phyloP scores from a whole-genome alignment of 2,797 vertebrate species.

The Pseudocheirus occidentalis region DNA sequence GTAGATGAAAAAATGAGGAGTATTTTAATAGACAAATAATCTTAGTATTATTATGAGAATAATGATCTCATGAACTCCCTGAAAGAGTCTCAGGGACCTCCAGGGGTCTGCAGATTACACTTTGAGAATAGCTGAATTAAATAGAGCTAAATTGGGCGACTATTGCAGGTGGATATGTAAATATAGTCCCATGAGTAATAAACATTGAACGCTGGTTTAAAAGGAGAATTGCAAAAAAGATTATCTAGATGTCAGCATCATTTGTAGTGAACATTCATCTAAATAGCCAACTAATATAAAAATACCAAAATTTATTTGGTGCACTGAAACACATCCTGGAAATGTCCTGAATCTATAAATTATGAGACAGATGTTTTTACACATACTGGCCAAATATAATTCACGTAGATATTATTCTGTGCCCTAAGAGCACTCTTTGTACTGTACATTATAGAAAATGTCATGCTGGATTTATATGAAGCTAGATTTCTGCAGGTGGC shows the following conservation, averaged over 20 bases:
- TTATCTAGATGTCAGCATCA: conserved; percentile 54
- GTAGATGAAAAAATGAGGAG: not conserved
- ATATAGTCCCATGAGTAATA: not conserved
- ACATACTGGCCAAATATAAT: conserved; percentile 38
- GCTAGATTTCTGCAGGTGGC: conserved; percentile 42
- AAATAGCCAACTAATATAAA: conserved; percentile 7
- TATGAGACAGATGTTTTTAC: conserved; percentile 32
- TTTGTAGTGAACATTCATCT: conserved; percentile 51
- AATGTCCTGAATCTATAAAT: conserved; percentile 55
- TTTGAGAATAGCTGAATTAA: not conserved
- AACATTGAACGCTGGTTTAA: not conserved
- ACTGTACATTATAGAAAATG: conserved; percentile 45
- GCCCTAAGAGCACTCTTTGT: conserved; percentile 13
- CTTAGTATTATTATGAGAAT: not conserved
- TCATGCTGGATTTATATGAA: conserved; percentile 70
- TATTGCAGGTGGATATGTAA: not conserved
- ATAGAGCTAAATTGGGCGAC: not conserved
- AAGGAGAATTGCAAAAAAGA: not conserved
- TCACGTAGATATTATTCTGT: conserved; percentile 49
- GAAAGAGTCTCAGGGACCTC: not conserved
- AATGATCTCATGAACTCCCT: not conserved
- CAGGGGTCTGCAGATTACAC: not conserved
- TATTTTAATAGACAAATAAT: not conserved
- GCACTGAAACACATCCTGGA: conserved; percentile 30
- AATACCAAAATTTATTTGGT: conserved; percentile 25